phyloP scores from a whole-genome alignment of 2,113 vertebrate genomes.

The Sebastes fasciatus region DNA sequence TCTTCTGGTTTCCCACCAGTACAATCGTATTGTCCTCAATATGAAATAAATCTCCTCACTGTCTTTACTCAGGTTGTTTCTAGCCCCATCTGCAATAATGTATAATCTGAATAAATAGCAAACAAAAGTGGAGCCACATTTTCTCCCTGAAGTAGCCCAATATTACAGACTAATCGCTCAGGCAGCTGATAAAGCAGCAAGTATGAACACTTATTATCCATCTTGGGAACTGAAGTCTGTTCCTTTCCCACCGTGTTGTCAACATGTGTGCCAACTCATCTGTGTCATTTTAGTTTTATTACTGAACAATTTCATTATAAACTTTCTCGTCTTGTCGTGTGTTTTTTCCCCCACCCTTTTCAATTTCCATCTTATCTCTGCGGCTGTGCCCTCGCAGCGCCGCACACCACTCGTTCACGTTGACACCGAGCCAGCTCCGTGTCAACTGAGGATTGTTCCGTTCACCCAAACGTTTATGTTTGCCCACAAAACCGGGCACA shows the following conservation, averaged over 20 bases:
- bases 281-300: conserved; percentile 23
- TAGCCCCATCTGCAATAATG: not conserved
- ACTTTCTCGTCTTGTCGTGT: not conserved
- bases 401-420: not conserved
- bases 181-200: not conserved
- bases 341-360: conserved; percentile 25
- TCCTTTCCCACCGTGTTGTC: not conserved
- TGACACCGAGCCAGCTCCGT: not conserved
- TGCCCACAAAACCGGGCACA: conserved; percentile 49
- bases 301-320: conserved; percentile 28
- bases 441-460: conserved; percentile 44
- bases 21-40: not conserved
- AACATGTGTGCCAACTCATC: conserved; percentile 1
- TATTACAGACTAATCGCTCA: not conserved
- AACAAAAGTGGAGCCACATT: not conserved
- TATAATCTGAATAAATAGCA: not conserved
- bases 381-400: not conserved
- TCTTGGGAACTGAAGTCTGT: conserved; percentile 1
- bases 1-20: not conserved
- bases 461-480: conserved; percentile 60
- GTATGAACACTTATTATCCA: not conserved
- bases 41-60: not conserved
- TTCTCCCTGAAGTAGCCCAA: not conserved
- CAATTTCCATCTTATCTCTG: conserved; percentile 48
- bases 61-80: not conserved